Evolutionary conservation across 2,113 vertebrate species (phyloP), one percentile per base, ranked within the genome.

Genomic region (Leptobrachium ailaonicum): DNA sequence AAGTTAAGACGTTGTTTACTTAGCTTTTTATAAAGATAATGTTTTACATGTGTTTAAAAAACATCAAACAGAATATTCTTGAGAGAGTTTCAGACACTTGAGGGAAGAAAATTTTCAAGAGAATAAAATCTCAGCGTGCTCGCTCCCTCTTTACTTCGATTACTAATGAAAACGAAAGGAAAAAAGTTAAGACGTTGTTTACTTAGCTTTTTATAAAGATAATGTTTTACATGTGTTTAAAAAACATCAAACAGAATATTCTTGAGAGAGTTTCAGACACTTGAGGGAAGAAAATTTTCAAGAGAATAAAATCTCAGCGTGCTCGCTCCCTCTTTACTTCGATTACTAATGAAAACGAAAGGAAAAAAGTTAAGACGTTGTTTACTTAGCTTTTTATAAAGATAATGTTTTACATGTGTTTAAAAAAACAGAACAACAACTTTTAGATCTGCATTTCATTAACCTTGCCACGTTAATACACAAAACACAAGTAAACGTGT

Each of bases 81-180:
- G 41, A 83, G 6, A 80, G 79, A 80, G 13, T 80, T 69, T 43
- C 43, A 80, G 71, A 68, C 71, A 80, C 79, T 75, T 54, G 71
- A 80, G 72, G 54, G 71, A 75, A 80, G 73, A 62, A 41, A 80
- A 68, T 32, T 75, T 68, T 68, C 6, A 44, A 44, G 71, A 75
- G 63, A 66, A 74, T 69, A 41, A 68, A 74, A 74, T 68, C 5
- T 50, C 79, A 43, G 10, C 64, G 60, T 54, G 4, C 14, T 20
- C 10, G 13, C 13, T 60, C 56, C 50, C 13, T 14, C 6, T 60
- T 8, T 60, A 60, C 13, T 60, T 60, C 13, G 13, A 60, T 60
- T 12, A 11, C 10, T 60, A 14, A 60, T 60, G 13, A 3, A 60
- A 3, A 60, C 13, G 6, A 1, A 12, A 9, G 2, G 4, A 58